Conservation (phyloP, 2,113 vertebrate genomes). For the Upupa epops region DNA sequence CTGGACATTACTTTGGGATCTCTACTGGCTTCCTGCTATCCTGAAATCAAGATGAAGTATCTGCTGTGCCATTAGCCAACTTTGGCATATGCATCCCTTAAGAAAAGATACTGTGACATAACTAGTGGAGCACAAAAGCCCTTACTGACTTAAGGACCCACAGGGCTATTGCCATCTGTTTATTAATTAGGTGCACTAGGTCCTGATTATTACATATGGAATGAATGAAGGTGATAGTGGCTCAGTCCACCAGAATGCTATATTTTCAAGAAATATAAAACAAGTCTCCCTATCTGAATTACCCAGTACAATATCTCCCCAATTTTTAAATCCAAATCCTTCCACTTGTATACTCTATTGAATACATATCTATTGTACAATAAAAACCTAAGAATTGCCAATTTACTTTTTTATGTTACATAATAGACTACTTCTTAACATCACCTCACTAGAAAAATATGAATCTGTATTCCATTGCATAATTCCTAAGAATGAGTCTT, state of each 20-base stretch:
- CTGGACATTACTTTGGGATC: conserved; percentile 25
- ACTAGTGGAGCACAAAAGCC: conserved; percentile 45
- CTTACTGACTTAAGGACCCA: conserved; percentile 22
- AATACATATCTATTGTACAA: neutral
- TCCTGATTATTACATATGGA: neutral
- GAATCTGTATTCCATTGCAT: neutral
- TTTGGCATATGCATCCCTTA: conserved; percentile 1
- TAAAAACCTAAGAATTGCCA: neutral
- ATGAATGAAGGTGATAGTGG: neutral
- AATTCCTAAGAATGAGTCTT: neutral
- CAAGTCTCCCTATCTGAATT: neutral
- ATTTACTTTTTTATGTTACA: neutral
- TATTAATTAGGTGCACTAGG: conserved; percentile 25
- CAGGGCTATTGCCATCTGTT: conserved; percentile 39
- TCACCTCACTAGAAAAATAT: neutral
- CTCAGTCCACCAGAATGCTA: neutral
- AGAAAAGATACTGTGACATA: conserved; percentile 51
- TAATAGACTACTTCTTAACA: neutral
- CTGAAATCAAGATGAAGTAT: conserved; percentile 16
- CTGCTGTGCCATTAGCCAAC: neutral
- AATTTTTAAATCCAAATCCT: neutral
- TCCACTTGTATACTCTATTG: too few relatives aligned
- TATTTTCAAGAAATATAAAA: neutral
- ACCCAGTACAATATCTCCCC: neutral
- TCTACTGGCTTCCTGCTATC: neutral